These are phyloP conservation scores for Ligdia adustata DNA, from an alignment of 2,888 invertebrate species.

Conservation along the genomic window DNA sequence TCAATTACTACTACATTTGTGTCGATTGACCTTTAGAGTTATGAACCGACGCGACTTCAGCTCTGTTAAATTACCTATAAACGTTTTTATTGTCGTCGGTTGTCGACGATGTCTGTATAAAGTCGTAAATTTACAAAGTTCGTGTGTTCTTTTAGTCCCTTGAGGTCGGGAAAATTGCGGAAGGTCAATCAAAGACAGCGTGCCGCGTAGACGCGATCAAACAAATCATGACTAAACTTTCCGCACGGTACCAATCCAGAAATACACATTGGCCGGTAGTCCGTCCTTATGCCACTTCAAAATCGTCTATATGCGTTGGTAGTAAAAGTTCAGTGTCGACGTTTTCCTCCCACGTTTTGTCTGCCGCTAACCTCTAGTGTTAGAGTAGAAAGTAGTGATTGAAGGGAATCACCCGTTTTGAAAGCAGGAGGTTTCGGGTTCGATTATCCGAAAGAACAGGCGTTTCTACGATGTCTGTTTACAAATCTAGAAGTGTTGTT, in stretches of 20 bases:
- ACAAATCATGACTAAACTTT: constrained; percentile 76
- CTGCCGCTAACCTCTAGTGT: constrained; percentile 27
- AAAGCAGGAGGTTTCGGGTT: no score
- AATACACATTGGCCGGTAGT: constrained; percentile 68
- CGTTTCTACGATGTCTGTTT: no score
- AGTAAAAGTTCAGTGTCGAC: constrained; percentile 49
- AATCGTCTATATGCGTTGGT: constrained; percentile 31
- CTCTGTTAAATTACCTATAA: constrained; percentile 38
- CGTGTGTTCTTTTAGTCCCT: constrained; percentile 35
- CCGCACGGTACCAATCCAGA: constrained; percentile 82
- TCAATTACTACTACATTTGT: constrained; percentile 1
- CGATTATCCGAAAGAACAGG: no score
- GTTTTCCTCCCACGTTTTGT: constrained; percentile 43
- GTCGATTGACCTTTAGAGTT: constrained; percentile 34
- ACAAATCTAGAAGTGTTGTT: no score
- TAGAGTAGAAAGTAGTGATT: constrained; percentile 15
- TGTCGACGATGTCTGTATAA: constrained; percentile 32
- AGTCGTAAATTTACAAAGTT: constrained; percentile 35
- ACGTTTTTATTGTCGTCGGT: constrained; percentile 39
- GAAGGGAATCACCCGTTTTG: no score
- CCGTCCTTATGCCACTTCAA: constrained; percentile 49
- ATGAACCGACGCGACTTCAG: constrained; percentile 26
- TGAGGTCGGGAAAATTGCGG: constrained; percentile 51
- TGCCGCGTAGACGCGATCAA: constrained; percentile 58
- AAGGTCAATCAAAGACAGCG: constrained; percentile 65